Evolutionary conservation across 2,113 vertebrate genomes (phyloP).

Genomic region (Ploceus nigricollis): DNA sequence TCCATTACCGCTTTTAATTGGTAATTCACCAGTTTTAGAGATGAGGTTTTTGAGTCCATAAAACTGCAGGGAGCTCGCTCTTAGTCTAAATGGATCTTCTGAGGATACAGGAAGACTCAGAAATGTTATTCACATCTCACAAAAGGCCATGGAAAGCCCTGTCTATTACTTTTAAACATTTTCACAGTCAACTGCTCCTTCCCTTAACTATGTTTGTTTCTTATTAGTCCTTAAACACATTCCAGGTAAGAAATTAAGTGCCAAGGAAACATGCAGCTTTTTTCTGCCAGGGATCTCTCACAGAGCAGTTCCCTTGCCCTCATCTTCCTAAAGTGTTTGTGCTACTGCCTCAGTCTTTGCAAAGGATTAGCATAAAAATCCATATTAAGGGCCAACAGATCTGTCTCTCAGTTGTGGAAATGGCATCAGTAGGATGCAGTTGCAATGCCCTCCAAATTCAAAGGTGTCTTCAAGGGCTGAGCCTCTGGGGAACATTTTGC

Average conservation of each 20-base stretch:
- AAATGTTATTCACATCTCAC: background rate
- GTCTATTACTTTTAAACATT: background rate
- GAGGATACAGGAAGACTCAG: background rate
- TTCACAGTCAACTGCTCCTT: background rate
- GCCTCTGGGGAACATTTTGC: background rate
- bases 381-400: background rate
- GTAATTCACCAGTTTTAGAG: background rate
- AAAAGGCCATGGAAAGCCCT: background rate
- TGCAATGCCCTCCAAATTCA: background rate
- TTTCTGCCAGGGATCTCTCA: background rate
- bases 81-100: background rate
- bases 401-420: background rate
- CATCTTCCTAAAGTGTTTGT: background rate
- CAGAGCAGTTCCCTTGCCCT: background rate
- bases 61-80: background rate
- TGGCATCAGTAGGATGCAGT: background rate
- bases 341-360: background rate
- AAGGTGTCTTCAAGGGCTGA: background rate
- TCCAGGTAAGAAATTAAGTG: background rate
- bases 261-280: background rate
- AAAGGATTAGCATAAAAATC: background rate
- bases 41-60: background rate
- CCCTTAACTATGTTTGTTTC: background rate
- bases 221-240: slow-evolving; percentile 13
- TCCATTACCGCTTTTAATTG: slow-evolving; percentile 3